Evolutionary conservation across 2,797 vertebrate species (phyloP).

Genomic region (Rhabdophis nuchalis): DNA sequence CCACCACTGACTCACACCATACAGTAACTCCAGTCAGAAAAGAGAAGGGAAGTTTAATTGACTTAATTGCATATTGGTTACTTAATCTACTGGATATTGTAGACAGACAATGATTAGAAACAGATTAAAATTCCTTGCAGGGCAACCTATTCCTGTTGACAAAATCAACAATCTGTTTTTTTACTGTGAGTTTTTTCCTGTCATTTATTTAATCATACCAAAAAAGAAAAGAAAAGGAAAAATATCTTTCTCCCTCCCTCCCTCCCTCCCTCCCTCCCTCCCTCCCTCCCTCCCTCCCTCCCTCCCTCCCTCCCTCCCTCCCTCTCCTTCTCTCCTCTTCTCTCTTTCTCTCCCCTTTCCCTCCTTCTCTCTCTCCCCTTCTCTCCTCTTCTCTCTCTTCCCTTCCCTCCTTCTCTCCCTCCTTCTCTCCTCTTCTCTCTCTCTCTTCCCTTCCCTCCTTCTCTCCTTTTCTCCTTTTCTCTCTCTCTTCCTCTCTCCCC

Average conservation of each 20-base stretch:
- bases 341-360: too few species aligned
- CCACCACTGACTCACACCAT: neutral
- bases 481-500: too few species aligned
- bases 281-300: rapidly evolving
- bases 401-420: rapidly evolving
- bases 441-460: rapidly evolving
- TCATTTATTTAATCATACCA: neutral
- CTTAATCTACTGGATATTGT: neutral
- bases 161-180: neutral
- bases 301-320: too few species aligned
- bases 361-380: too few species aligned
- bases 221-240: neutral
- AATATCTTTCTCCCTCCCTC: neutral
- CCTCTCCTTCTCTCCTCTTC: too few species aligned
- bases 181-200: neutral
- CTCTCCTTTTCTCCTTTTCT: too few species aligned
- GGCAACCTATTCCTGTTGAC: neutral
- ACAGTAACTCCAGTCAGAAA: neutral
- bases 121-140: neutral
- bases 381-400: neutral
- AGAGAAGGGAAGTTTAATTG: neutral
- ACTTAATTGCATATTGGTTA: neutral
- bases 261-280: rapidly evolving
- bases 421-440: too few species aligned
- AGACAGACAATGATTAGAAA: neutral